These are phyloP conservation scores for Meloidogyne floridensis DNA, from an alignment of 1,140 invertebrate species.

Conservation along the genomic window DNA sequence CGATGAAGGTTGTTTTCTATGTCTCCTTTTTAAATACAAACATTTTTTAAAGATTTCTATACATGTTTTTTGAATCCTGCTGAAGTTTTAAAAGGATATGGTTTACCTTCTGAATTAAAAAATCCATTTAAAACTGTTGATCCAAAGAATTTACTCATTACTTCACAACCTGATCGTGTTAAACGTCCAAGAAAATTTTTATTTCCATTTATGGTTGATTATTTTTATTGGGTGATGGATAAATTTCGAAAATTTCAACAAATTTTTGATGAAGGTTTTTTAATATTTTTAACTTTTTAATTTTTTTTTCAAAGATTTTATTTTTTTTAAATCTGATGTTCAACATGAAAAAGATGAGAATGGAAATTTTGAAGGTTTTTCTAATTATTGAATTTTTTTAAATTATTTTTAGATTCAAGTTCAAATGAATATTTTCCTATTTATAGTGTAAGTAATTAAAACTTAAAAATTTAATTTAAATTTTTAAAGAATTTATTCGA, in stretches of 20 bases:
- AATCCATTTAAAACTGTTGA: background rate
- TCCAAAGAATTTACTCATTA: background rate
- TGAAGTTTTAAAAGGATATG: conserved; percentile 12
- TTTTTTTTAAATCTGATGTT: background rate
- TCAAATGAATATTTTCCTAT: background rate
- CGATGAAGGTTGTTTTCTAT: too few species aligned
- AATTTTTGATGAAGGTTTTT: conserved; percentile 13
- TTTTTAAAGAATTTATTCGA: conserved; percentile 81
- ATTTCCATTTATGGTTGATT: conserved; percentile 14
- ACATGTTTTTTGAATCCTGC: conserved; percentile 5
- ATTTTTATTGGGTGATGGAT: conserved; percentile 30
- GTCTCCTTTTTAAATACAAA: too few species aligned
- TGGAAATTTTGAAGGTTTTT: conserved; percentile 10
- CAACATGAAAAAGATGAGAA: background rate
- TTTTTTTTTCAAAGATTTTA: background rate
- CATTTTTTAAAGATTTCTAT: too few species aligned
- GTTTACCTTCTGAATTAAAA: background rate
- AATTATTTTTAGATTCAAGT: background rate
- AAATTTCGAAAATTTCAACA: conserved; percentile 15
- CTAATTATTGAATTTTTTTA: background rate
- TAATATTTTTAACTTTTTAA: background rate
- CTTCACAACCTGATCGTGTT: background rate
- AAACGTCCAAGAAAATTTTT: conserved; percentile 3
- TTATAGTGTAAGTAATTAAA: conserved; percentile 24
- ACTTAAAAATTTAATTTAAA: background rate